Base-by-base conservation (phyloP, 2,797 vertebrate genomes). In the Pristis pectinata region DNA sequence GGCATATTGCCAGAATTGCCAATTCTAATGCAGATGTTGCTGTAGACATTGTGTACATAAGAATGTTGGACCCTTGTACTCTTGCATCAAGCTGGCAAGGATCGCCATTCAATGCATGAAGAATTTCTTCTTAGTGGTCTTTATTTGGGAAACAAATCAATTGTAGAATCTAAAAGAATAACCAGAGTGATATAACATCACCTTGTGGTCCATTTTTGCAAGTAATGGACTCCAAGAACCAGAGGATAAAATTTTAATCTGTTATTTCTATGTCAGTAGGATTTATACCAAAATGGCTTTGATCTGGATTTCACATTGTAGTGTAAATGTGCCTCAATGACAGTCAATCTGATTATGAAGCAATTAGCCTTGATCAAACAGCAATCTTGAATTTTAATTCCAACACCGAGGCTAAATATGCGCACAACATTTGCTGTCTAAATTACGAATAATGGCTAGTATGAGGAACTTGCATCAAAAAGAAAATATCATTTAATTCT, bases 271-370 rank as follows among this genome's bases (percentile, higher is more conserved):
- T 82, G 5, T 87, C 53, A n/a, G 53, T 87, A 87, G 49, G 85
- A 85, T 85, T 85, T 85, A 49, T 85, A 85, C 44, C 44, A 76
- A 82, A 79, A 15, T n/a, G 27, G 30, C 83, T 87, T 87, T 87
- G 53, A 87, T 87, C 27, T 13, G 8, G 5, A 83, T 59, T 59
- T 87, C 30, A 87, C 56, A 87, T 59, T 87, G 83, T 59, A 30
- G 13, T 59, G 27, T 34, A 87, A 59, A 87, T 87, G 53, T 34
- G 53, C 27, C 56, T 15, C 34, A 17, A 9, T 87, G 83, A 59
- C 53, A 59, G 10, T 87, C 83, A n/a, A 59, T 87, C 83, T 59
- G 83, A 87, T 87, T 87, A 59, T 34, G 53, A 87, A 87, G 27
- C 53, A 34, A 87, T 59, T 87, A 87, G 83, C 83, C 56, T 15